phyloP scores from a whole-genome alignment of 2,888 invertebrate genomes.

The Drosophila hamatofila region DNA sequence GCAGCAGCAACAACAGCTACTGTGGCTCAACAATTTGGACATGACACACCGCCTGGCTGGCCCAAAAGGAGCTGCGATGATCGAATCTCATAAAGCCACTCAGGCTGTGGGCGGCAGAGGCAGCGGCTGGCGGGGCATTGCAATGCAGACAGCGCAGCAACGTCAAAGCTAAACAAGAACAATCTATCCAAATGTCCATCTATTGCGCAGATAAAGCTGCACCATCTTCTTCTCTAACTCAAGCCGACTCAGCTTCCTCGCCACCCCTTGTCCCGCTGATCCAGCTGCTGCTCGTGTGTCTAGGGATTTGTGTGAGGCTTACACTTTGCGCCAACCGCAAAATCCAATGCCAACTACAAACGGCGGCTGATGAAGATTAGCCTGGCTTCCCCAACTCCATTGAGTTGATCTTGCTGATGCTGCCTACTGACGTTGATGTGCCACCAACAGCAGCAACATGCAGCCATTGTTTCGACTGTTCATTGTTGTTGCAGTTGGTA shows the following conservation, averaged over 20 bases:
- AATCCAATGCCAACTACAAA: conserved; percentile 69
- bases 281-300: conserved; percentile 41
- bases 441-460: conserved; percentile 49
- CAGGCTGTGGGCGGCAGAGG: conserved; percentile 11
- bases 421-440: conserved; percentile 47
- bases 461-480: conserved; percentile 60
- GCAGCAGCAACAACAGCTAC: conserved; percentile 43
- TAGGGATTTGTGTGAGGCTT: conserved; percentile 79
- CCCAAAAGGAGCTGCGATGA: conserved; percentile 57
- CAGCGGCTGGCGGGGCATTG: not conserved
- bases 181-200: conserved; percentile 82
- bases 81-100: conserved; percentile 77
- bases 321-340: conserved; percentile 68
- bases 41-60: conserved; percentile 58
- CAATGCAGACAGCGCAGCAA: conserved; percentile 14
- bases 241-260: conserved; percentile 1
- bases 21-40: conserved; percentile 76
- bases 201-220: conserved; percentile 78
- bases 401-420: conserved; percentile 26
- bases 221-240: conserved; percentile 43
- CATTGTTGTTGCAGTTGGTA: conserved; percentile 24
- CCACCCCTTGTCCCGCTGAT: not conserved
- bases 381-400: conserved; percentile 36
- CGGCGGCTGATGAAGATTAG: conserved; percentile 83
- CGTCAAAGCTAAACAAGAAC: conserved; percentile 80